Conservation (phyloP, 2,797 vertebrate species). For the Hylomyscus alleni region DNA sequence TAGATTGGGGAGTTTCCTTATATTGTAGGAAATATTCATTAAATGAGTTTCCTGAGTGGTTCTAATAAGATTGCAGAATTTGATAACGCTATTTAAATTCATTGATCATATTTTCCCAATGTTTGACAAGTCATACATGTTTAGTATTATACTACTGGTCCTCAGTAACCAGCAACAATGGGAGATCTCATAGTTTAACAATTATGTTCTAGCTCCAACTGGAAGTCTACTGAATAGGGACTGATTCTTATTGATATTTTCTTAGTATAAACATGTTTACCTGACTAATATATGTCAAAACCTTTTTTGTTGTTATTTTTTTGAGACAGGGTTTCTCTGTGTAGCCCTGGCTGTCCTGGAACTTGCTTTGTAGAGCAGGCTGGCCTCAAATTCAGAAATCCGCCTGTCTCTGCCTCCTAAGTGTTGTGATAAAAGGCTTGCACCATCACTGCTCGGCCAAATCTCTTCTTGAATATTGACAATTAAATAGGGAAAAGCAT, state of each 20-base stretch:
- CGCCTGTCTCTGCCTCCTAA: too few relatives aligned
- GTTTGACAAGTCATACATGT: neutral
- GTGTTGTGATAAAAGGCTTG: too few relatives aligned
- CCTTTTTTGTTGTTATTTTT: too few relatives aligned
- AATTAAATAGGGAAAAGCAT: neutral
- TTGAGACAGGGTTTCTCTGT: too few relatives aligned
- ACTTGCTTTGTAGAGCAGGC: too few relatives aligned
- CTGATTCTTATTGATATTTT: neutral
- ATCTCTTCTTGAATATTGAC: neutral
- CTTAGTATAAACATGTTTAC: constrained; percentile 20
- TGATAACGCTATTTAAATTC: neutral
- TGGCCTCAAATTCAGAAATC: too few relatives aligned
- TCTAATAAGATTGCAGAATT: neutral
- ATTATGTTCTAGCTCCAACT: neutral
- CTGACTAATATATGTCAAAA: neutral
- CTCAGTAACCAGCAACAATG: neutral
- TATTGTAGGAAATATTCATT: neutral
- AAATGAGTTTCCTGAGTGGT: neutral
- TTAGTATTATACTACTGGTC: neutral
- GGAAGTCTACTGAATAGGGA: neutral
- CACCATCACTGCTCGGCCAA: neutral
- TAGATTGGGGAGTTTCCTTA: neutral
- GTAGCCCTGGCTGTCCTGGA: too few relatives aligned
- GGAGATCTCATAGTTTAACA: neutral
- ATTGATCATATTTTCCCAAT: neutral